Base-by-base conservation (phyloP, 2,113 vertebrate genomes). In the Protomyctophum bolini region DNA sequence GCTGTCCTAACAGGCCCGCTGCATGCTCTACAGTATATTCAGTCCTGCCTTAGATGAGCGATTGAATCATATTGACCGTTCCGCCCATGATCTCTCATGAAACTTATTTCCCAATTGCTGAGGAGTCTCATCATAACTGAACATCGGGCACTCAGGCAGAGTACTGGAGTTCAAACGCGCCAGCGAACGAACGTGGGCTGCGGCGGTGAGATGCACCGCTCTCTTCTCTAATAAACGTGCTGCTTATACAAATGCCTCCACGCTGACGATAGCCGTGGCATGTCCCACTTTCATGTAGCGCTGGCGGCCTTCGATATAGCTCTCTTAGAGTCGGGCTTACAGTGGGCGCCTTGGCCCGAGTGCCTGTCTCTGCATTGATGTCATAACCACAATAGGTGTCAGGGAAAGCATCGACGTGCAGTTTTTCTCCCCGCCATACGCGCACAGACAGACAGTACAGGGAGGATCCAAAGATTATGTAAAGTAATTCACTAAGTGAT, bases 401-500 rank as follows among this genome's bases (percentile, higher is more conserved):
- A 70, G 75, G 80, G 75, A 75, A 68, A 62, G 69, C 65, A 72
- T 75, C 58, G 55, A 7, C 28, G 1, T 55, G 82, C 71, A 66
- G 64, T 66, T 67, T 76, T n/a, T n/a, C n/a, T 6, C 33, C 64
- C 66, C 71, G 73, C 81, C 74, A 78, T 71, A 58, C 57, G 68
- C 56, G 66, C 50, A n/a, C 73, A 21, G 21, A n/a, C 73, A 58
- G 41, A 76, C 64, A 66, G 81, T 49, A 48, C 65, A 59, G 61
- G 75, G 71, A 86, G 81, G 82, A 77, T 81, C 79, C 81, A 68
- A 83, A 91, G 87, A 91, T 90, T 92, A 92, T 92, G 93, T 90
- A 83, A 92, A 94, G 88, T 92, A 84, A 88, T 91, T 92, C 84
- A 80, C 76, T 58, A 57, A 79, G 87, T 89, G 89, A 88, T 90